Evolutionary conservation across 2,888 invertebrate genomes (phyloP), one percentile per base, ranked within the genome.

Genomic region (Crioceris asparagi): DNA sequence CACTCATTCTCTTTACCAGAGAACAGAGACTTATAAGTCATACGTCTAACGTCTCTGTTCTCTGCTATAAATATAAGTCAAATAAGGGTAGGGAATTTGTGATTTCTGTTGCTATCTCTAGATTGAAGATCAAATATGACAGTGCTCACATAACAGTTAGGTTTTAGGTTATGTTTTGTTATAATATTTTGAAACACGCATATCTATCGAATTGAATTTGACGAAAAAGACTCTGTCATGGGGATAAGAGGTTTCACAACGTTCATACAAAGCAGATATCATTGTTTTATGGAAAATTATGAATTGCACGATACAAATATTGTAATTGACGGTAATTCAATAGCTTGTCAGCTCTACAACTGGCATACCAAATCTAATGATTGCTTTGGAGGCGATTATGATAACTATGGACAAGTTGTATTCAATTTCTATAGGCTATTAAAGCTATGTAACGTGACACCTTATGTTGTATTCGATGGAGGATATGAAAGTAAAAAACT

Each of bases 311-410:
- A 85, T 51, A 72, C 74, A 11, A 69, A 71, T 47, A 59, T 90
- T 11, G 74, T 90, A 2, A 76, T 91, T 29, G 91, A 91, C 63
- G 91, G 90, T 1, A 78, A 81, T 55, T 81, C 79, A 55, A 59
- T 90, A 33, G 76, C 78, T 29, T 78, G 76, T 17, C 78, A 80
- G 51, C 57, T 88, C 2, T 87, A 83, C 54, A 69, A 69, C 46
- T 65, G 68, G 47, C 62, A 74, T 39, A 36, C 34, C 17, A 69
- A 77, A 35, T 30, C 18, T 29, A 72, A 74, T 51, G 77, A 79
- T 31, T 79, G 80, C 3, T 90, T 87, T 58, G 88, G 88, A 2
- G 90, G 90, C 1, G 88, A 91, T 59, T 88, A 88, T 55, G 84
- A 87, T 52, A 75, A 75, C 44, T 85, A 75, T 59, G 78, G 76